Conservation (phyloP, 2,797 vertebrate species). For the Manis javanica region DNA sequence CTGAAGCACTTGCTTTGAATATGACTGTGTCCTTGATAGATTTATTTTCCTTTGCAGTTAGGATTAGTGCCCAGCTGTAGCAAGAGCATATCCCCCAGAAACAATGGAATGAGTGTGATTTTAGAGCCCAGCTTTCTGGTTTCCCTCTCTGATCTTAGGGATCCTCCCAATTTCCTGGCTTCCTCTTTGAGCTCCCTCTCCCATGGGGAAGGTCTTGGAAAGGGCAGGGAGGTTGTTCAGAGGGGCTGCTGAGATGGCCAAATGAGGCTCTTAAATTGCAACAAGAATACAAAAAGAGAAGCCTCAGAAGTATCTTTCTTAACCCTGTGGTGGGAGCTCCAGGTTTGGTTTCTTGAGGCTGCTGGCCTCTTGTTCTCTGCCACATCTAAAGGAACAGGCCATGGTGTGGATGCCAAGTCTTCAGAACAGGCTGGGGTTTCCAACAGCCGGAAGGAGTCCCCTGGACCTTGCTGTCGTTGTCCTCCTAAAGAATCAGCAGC, state of each 20-base stretch:
- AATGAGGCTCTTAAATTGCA: background rate
- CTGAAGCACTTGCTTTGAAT: background rate
- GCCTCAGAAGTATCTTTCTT: background rate
- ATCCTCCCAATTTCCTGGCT: background rate
- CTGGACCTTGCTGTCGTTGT: background rate
- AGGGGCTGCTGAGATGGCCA: background rate
- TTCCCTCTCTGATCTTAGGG: background rate
- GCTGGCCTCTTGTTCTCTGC: background rate
- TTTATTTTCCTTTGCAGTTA: background rate
- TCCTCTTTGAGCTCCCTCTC: background rate
- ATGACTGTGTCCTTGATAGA: background rate
- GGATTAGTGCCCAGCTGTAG: background rate
- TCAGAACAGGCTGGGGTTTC: slow-evolving; percentile 34
- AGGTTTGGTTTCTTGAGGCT: background rate
- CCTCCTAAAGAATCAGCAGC: slow-evolving; percentile 18
- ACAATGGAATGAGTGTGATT: background rate
- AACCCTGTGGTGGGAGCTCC: background rate
- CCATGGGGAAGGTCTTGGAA: accelerated
- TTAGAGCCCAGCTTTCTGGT: background rate
- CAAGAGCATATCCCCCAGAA: background rate
- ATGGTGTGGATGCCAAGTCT: slow-evolving; percentile 4
- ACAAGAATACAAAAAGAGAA: background rate
- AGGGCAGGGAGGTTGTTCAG: background rate
- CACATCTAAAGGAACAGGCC: background rate
- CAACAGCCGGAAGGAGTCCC: slow-evolving; percentile 31